Conservation (phyloP, 2,113 vertebrate species). For the Muntiacus reevesi region DNA sequence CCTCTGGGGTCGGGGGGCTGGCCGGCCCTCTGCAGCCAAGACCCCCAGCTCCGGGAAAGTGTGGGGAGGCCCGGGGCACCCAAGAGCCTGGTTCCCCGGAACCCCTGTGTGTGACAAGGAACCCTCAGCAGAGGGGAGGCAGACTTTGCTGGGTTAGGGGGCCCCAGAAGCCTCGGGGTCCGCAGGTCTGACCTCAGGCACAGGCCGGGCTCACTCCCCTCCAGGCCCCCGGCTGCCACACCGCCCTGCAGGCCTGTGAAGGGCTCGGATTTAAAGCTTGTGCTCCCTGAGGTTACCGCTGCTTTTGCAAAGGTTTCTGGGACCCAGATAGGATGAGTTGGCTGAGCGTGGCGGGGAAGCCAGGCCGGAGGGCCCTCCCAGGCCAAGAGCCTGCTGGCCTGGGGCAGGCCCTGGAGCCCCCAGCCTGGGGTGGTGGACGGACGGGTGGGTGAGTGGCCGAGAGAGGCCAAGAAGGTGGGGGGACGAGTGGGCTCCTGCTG, state of each 20-base stretch:
- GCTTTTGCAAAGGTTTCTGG: background rate
- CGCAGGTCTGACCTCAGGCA: background rate
- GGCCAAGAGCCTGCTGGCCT: background rate
- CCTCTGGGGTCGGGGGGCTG: background rate
- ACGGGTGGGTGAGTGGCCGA: too few species aligned
- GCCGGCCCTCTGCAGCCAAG: background rate
- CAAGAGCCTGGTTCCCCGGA: background rate
- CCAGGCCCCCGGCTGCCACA: accelerated
- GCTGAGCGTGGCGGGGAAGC: background rate
- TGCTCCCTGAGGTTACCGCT: background rate
- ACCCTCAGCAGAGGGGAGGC: too few species aligned
- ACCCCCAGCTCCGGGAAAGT: background rate
- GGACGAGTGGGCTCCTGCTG: background rate
- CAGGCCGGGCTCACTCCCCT: accelerated
- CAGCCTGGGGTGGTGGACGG: background rate
- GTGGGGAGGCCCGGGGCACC: accelerated
- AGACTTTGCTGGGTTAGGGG: background rate
- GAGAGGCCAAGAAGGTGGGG: background rate
- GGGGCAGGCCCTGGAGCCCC: background rate
- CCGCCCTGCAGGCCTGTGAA: accelerated
- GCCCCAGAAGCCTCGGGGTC: background rate
- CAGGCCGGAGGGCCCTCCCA: background rate
- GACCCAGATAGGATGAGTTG: background rate
- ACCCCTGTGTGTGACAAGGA: accelerated
- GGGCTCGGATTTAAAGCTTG: background rate